These are phyloP conservation scores for Heterotilapia buettikoferi DNA, from an alignment of 2,113 vertebrate genomes.

Conservation along the genomic window DNA sequence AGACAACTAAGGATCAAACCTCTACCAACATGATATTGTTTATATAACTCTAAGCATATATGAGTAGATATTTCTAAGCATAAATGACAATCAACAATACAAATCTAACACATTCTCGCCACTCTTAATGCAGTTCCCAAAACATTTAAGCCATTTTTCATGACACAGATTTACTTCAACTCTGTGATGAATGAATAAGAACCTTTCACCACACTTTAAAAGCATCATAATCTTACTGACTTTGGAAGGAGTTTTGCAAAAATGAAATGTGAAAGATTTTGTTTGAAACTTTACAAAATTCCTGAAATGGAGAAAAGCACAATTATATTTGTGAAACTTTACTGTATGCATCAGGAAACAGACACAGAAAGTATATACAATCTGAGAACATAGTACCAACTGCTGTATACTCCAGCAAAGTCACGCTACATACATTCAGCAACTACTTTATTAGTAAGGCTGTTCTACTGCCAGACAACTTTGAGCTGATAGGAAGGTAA, in stretches of 20 bases:
- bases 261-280: background rate
- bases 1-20: too few relatives aligned
- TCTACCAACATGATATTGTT: too few relatives aligned
- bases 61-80: too few relatives aligned
- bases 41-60: too few relatives aligned
- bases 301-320: background rate
- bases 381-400: background rate
- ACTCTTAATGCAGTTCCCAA: background rate
- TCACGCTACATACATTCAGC: background rate
- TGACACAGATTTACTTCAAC: background rate
- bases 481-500: background rate
- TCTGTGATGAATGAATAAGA: background rate
- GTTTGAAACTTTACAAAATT: background rate
- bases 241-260: background rate
- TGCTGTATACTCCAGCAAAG: background rate
- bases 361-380: background rate
- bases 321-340: background rate
- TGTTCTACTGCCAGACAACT: background rate
- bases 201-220: background rate
- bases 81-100: too few relatives aligned
- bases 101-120: too few relatives aligned
- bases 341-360: background rate
- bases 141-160: background rate
- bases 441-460: background rate
- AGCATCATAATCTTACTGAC: background rate